Base-by-base conservation (phyloP, 2,113 vertebrate species). In the Macrotus californicus region DNA sequence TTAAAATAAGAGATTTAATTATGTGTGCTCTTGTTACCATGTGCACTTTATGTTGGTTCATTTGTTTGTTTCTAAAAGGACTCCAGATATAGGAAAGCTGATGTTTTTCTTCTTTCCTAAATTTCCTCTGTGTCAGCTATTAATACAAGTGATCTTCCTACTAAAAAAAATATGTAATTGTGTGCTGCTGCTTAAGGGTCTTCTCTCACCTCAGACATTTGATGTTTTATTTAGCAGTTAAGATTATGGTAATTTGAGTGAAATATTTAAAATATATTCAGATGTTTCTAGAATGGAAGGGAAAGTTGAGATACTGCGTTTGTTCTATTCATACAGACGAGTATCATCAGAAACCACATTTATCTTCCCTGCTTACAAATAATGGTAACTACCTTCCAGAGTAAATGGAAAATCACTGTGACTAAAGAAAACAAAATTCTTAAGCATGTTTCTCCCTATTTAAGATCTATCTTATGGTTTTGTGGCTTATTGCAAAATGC, bases 401-500 rank as follows among this genome's bases (percentile, higher is more conserved):
- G 59, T 48, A 90, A 96, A 77, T 16, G 34, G 80, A 95, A 90
- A 92, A 89, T 87, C 70, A 72, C 50, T 21, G 15, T 72, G 61
- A 82, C n/a, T 67, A 64, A 81, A 83, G 22, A 39, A 59, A 84
- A 34, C 16, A 70, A 76, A 66, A 56, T 21, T 43, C 34, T 36
- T 84, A 90, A 87, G 48, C 19, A 41, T 5, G 22, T 7, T 21
- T 72, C 39, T 94, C 31, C 77, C 46, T 77, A 52, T n/a, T 89
- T 92, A 94, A 90, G 76, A 46, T 77, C 56, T 50, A 64, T 59
- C 79, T 87, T 75, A 76, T 48, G 48, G 77, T 91, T 86, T 86
- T 88, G 43, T 75, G 87, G 22, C 82, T 59, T 73, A 59, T 50
- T 89, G 61, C 48, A 87, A 96, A 96, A 95, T 43, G 41, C 12